A percentile compares a stretch with the other conserved stretches of the same genome.
These are phyloP conservation scores for Drosophila borborema DNA, from an alignment of 2,888 invertebrate species.

Conservation along the genomic window DNA sequence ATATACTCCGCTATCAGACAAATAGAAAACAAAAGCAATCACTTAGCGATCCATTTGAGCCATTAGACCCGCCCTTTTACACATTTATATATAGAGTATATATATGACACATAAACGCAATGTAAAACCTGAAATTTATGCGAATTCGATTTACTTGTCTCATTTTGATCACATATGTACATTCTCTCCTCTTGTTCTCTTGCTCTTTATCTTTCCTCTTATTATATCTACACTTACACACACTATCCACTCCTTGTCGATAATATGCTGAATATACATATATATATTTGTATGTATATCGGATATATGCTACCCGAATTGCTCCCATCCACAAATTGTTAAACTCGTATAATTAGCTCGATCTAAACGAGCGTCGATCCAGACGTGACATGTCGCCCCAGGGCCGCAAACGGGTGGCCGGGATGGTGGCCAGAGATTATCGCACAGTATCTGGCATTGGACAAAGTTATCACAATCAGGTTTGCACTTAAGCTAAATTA, in stretches of 20 bases:
- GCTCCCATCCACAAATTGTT: conserved; percentile 21
- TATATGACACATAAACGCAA: conserved; percentile 30
- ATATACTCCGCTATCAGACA: conserved; percentile 1
- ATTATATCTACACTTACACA: conserved; percentile 7
- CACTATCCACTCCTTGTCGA: conserved; percentile 13
- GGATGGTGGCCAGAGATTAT: conserved; percentile 88
- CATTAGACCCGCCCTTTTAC: conserved; percentile 12
- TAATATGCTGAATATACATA: conserved; percentile 33
- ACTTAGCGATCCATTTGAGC: conserved; percentile 16
- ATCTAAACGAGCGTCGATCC: conserved; percentile 90
- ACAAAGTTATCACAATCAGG: conserved; percentile 86
- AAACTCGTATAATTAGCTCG: conserved; percentile 83
- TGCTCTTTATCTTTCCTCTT: conserved; percentile 37
- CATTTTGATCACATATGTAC: conserved; percentile 67
- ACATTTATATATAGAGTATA: conserved; percentile 8
- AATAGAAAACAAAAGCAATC: conserved; percentile 5
- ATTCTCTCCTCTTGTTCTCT: conserved; percentile 62
- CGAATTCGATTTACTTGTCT: conserved; percentile 36
- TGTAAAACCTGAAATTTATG: conserved; percentile 33
- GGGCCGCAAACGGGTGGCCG: conserved; percentile 89
- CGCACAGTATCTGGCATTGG: conserved; percentile 86
- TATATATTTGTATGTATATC: conserved; percentile 14
- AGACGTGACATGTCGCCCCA: conserved; percentile 94
- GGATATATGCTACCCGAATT: conserved; percentile 8
- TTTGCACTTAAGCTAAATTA: conserved; percentile 81